phyloP scores from a whole-genome alignment of 1,140 invertebrate genomes.

The Gyrodactylus salaris region DNA sequence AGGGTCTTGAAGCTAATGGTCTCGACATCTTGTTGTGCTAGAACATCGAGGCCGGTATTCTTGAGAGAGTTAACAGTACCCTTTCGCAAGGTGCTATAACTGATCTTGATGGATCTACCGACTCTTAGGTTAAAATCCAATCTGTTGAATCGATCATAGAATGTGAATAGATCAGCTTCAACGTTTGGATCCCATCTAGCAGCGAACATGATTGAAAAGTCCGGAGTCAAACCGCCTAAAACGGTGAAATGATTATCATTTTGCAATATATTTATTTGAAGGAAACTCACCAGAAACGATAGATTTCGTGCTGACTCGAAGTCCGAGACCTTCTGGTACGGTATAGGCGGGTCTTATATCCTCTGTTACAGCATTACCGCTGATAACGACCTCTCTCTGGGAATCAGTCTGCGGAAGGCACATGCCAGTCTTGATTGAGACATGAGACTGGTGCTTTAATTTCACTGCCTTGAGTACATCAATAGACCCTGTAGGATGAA shows the following conservation, averaged over 20 bases:
- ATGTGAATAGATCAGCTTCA: background rate
- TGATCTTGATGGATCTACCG: background rate
- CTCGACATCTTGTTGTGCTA: background rate
- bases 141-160: background rate
- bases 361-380: background rate
- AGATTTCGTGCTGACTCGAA: background rate
- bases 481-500: background rate
- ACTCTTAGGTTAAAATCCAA: background rate
- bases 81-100: background rate
- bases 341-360: background rate
- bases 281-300: background rate
- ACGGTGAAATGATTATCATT: background rate
- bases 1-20: background rate
- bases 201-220: background rate
- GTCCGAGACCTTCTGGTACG: background rate
- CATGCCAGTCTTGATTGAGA: background rate
- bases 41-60: background rate
- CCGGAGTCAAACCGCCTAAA: background rate
- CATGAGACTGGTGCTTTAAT: background rate
- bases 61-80: background rate
- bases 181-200: background rate
- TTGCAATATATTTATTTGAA: background rate
- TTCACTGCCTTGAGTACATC: background rate
- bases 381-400: background rate
- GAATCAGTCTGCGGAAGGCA: background rate